A percentile compares a stretch with the other conserved stretches of the same genome.
These are phyloP conservation scores for Eledona agricola DNA, from an alignment of 2,888 invertebrate species.

Conservation along the genomic window DNA sequence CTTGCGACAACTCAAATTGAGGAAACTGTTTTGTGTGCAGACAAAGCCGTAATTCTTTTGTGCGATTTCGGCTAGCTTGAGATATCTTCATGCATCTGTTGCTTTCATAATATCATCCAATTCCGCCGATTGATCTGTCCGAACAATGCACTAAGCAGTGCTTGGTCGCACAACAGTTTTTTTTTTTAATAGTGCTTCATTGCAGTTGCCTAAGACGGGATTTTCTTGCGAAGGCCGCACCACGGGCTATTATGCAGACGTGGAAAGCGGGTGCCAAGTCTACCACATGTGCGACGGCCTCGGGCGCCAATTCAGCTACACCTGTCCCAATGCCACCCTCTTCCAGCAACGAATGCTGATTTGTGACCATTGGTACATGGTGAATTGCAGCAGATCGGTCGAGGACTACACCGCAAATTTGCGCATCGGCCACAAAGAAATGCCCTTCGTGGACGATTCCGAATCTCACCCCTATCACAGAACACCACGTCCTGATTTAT, in stretches of 20 bases:
- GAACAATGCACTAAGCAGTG: no score
- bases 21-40: no score
- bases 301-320: slow-evolving; percentile 79
- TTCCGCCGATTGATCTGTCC: no score
- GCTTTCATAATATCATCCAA: no score
- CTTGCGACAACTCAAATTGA: no score
- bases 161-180: no score
- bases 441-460: slow-evolving; percentile 72
- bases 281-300: slow-evolving; percentile 85
- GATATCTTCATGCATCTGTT: no score
- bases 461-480: slow-evolving; percentile 71
- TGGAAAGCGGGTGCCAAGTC: slow-evolving; percentile 78
- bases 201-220: slow-evolving; percentile 63
- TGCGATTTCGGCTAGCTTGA: no score
- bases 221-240: slow-evolving; percentile 75
- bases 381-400: slow-evolving; percentile 77
- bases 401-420: slow-evolving; percentile 77
- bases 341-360: slow-evolving; percentile 84
- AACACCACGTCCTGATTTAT: slow-evolving; percentile 76
- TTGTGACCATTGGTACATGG: slow-evolving; percentile 86
- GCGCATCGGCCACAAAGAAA: slow-evolving; percentile 76
- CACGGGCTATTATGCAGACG: slow-evolving; percentile 79
- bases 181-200: slow-evolving; percentile 38
- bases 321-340: slow-evolving; percentile 80
- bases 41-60: no score